Conservation (phyloP, 2,888 invertebrate species). For the Drosophila planitibia region DNA sequence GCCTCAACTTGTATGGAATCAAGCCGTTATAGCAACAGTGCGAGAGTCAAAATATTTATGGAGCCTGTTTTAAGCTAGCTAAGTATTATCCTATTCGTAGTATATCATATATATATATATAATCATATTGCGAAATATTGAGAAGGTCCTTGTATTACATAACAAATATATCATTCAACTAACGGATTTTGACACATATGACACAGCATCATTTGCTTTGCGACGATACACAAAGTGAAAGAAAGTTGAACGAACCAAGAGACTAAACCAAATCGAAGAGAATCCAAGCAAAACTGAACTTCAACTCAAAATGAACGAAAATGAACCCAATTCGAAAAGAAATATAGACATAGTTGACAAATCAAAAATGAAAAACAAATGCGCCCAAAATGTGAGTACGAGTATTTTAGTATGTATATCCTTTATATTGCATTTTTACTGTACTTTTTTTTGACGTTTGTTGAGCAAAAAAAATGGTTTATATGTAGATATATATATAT, state of each 20-base stretch:
- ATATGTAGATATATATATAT: constrained; percentile 13
- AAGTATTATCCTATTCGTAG: neutral
- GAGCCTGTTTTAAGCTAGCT: neutral
- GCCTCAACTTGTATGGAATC: neutral
- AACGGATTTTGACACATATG: constrained; percentile 19
- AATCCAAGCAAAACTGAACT: constrained; percentile 30
- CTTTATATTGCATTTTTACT: constrained; percentile 43
- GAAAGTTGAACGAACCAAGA: constrained; percentile 32
- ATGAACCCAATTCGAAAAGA: constrained; percentile 19
- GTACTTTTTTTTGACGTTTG: constrained; percentile 45
- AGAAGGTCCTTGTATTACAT: constrained; percentile 85
- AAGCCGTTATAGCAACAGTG: neutral
- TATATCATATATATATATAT: neutral
- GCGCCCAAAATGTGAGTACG: constrained; percentile 53
- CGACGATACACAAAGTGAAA: constrained; percentile 43
- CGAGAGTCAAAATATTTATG: neutral
- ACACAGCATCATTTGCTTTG: constrained; percentile 34
- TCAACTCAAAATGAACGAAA: constrained; percentile 17
- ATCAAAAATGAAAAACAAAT: constrained; percentile 11
- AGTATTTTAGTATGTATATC: constrained; percentile 53
- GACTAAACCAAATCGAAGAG: constrained; percentile 36
- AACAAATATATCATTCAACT: constrained; percentile 13
- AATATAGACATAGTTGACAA: neutral
- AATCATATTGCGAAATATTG: constrained; percentile 77
- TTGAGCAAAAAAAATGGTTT: constrained; percentile 23